Base-by-base conservation (phyloP, 2,888 invertebrate species). In the Pherbina coryleti region DNA sequence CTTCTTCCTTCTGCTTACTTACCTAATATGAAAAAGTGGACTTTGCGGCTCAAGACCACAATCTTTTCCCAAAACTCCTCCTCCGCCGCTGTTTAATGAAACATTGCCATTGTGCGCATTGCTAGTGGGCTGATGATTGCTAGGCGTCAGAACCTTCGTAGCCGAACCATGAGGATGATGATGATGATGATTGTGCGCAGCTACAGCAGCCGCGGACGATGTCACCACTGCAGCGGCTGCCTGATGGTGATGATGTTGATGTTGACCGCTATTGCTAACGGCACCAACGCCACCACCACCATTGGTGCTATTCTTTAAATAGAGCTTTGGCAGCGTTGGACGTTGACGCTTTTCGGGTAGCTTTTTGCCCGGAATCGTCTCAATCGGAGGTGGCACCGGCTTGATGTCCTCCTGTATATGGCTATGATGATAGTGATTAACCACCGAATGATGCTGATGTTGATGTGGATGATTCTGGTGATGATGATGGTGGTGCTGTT, bases 331-430 rank as follows among this genome's bases (percentile, higher is more conserved):
- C 84, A 94, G 90, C 75, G 93, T 92, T 25, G 93, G 93, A 79
- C 95, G 92, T 78, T 95, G 95, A 83, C 95, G 90, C 86, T 96
- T 96, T 87, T 95, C 96, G 81, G 92, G 92, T 25, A 93, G 91
- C 88, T 95, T 95, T 89, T 95, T 95, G 55, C 95, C 94, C 0
- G 97, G 97, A 84, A 97, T 97, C 0, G 97, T 97, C 91, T 97
- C 96, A 85, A 97, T 96, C 14, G 97, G 97, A 53, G 97, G 97
- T 73, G 97, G 97, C 90, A 96, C 95, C 74, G 97, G 97, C 90
- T 95, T 94, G 71, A 92, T 92, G 89, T 92, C 92, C 85, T 90
- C 93, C 92, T 82, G 91, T 90, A 85, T 91, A 93, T 85, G 91
- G 92, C 83, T 91, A 92, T 90, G 91, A 89, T 83, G 88, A 84